Evolutionary conservation across 2,888 invertebrate genomes (phyloP), one percentile per base, ranked within the genome.

Genomic region (Hylaea fasciaria): DNA sequence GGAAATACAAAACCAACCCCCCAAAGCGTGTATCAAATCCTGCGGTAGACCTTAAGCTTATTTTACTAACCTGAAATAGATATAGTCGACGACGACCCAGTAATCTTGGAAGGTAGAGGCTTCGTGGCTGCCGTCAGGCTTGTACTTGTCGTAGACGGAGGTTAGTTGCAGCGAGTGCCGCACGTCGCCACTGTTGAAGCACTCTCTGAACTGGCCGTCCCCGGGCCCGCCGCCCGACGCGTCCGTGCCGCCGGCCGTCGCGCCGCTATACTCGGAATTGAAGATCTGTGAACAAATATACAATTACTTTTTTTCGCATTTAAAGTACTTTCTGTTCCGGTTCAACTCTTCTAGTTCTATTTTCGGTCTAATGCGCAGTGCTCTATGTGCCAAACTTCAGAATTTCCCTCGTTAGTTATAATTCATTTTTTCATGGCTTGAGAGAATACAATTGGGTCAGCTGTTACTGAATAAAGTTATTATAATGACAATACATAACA

Each of bases 51-150:
- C 22, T 22, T 22, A 22, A 3, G 10, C n/a, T n/a, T n/a, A 37
- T 7, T 1, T 7, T 2, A n/a, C 39, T 8, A 14, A 95, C 94
- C 95, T 95, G 71, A 96, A 97, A 83, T 98, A 97, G 63, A 99
- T 97, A 80, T 98, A 98, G 87, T 99, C 98, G 0, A 98, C 98
- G 0, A 95, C 96, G 53, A 95, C 86, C 96, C 96, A 96, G 46
- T 87, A 80, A 50, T 94, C 89, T 75, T 98, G 98, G 81, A 93
- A 94, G 0, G 98, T 97, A 5, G 97, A 96, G 0, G 95, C 96
- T 76, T 95, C 95, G 0, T 55, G 59, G 46, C 87, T 82, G 0
- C 87, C 87, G 14, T 87, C 78, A 0, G 72, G 57, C 54, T 91
- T 87, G 35, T 73, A 73, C 73, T 95, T 94, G 29, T 89, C 79